These are phyloP conservation scores for Podarcis lilfordi DNA, from an alignment of 2,797 vertebrate genomes.

Conservation along the genomic window DNA sequence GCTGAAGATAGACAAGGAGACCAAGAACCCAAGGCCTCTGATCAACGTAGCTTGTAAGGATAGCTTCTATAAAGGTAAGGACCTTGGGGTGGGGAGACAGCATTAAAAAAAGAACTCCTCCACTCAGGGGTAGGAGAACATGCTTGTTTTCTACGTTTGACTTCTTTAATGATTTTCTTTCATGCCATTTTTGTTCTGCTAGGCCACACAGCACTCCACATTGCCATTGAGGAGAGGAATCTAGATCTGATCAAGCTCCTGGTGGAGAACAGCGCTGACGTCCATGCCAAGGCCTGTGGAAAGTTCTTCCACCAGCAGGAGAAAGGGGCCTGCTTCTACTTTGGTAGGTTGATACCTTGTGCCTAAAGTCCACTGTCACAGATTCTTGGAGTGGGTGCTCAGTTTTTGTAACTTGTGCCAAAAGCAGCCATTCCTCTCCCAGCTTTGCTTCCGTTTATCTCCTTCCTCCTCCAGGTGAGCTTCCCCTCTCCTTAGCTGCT, in stretches of 20 bases:
- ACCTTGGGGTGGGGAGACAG: neutral
- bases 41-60: conserved; percentile 85
- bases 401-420: no score
- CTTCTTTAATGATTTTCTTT: neutral
- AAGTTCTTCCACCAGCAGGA: conserved; percentile 88
- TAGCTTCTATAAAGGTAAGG: conserved; percentile 85
- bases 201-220: conserved; percentile 94
- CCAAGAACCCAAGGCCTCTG: conserved; percentile 81
- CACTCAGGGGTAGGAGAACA: no score
- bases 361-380: no score
- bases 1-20: conserved; percentile 83
- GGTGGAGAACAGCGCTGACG: conserved; percentile 87
- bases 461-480: conserved; percentile 82
- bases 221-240: conserved; percentile 92
- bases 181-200: neutral
- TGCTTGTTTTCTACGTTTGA: no score
- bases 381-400: no score
- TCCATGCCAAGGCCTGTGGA: conserved; percentile 87
- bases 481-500: conserved; percentile 91
- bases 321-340: conserved; percentile 88
- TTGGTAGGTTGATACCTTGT: conserved; percentile 81
- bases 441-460: no score
- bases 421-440: no score
- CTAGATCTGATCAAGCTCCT: conserved; percentile 82
- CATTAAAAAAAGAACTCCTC: no score